Conservation (phyloP, 1,140 invertebrate species). For the Papilio polytes region DNA sequence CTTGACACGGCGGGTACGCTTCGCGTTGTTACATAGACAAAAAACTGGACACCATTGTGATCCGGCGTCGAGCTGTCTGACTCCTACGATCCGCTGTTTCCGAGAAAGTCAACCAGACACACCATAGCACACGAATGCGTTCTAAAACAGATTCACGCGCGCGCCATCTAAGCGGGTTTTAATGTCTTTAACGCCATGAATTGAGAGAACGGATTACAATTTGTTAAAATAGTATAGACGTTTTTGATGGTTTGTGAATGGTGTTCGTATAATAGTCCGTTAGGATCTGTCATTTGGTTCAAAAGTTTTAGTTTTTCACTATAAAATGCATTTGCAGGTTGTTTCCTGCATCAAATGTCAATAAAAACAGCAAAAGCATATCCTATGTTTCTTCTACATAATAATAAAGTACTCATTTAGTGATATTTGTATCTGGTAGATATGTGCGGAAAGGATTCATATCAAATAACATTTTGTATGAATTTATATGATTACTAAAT, state of each 20-base stretch:
- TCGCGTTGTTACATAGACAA: conserved; percentile 62
- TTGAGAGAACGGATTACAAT: conserved; percentile 1
- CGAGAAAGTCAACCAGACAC: conserved; percentile 56
- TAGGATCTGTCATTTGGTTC: too few species aligned
- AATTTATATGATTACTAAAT: too few species aligned
- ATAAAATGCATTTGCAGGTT: background rate
- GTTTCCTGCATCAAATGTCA: background rate
- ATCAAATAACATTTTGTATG: too few species aligned
- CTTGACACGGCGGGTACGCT: conserved; percentile 56
- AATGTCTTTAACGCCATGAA: background rate
- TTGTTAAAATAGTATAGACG: background rate
- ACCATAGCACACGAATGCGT: conserved; percentile 39
- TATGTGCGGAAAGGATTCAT: too few species aligned
- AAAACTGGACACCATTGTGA: conserved; percentile 75
- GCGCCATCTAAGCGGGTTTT: conserved; percentile 6
- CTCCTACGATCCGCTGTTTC: conserved; percentile 61
- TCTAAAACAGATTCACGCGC: conserved; percentile 21
- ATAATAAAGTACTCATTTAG: too few species aligned
- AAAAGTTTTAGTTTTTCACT: background rate
- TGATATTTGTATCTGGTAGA: too few species aligned
- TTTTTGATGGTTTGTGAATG: too few species aligned
- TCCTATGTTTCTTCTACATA: too few species aligned
- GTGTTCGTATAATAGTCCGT: too few species aligned
- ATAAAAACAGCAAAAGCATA: background rate
- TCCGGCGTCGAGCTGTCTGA: conserved; percentile 80